Percentiles rank a stretch among this genome's conserved stretches.
phyloP scores from a whole-genome alignment of 2,113 vertebrate genomes.

The Eclectus roratus region DNA sequence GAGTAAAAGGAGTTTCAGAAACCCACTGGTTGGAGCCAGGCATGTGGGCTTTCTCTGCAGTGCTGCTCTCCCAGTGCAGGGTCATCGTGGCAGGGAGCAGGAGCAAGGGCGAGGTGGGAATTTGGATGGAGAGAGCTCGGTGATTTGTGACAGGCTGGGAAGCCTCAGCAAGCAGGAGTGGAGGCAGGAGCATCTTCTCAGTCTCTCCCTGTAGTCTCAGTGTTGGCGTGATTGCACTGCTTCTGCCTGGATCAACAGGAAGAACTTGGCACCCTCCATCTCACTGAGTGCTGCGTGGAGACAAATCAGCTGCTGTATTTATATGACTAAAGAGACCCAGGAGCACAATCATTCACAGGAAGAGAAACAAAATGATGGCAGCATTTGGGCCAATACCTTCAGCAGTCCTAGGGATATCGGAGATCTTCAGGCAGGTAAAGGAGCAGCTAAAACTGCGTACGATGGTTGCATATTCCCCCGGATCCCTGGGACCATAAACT shows the following conservation, averaged over 20 bases:
- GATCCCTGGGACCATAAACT: background rate
- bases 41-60: background rate
- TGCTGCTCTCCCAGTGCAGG: background rate
- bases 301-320: slow-evolving; percentile 34
- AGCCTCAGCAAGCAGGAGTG: background rate
- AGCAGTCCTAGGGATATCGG: background rate
- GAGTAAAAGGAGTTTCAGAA: background rate
- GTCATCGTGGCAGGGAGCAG: background rate
- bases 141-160: background rate
- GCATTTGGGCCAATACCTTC: background rate
- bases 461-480: background rate
- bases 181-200: background rate
- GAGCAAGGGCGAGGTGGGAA: background rate
- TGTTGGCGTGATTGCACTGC: background rate
- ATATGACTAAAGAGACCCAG: slow-evolving; percentile 52
- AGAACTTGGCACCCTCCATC: slow-evolving; percentile 27
- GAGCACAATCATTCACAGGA: slow-evolving; percentile 38
- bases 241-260: background rate
- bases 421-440: background rate
- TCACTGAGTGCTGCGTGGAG: background rate
- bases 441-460: background rate
- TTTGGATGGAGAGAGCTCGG: background rate
- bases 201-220: background rate
- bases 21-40: background rate
- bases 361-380: slow-evolving; percentile 33